These are phyloP conservation scores for Muschampia plurimacula DNA, from an alignment of 2,888 invertebrate genomes.

Conservation along the genomic window DNA sequence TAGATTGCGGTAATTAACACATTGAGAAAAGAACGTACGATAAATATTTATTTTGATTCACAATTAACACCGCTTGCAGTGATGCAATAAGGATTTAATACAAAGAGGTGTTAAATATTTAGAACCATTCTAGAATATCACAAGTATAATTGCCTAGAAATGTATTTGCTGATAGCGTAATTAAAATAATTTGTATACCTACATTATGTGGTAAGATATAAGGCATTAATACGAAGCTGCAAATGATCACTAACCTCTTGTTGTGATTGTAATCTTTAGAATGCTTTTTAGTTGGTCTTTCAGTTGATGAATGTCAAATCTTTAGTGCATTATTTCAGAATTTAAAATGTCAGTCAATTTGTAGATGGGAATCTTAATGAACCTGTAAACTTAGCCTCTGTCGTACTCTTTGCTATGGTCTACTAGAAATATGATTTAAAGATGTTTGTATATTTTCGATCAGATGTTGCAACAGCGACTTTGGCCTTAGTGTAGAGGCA, in stretches of 20 bases:
- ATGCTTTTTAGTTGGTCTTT: too few relatives aligned
- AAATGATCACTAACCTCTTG: too few relatives aligned
- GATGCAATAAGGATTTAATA: neutral
- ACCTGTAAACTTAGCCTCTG: neutral
- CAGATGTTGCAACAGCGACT: conserved; percentile 53
- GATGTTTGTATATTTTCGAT: conserved; percentile 32
- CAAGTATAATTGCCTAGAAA: neutral
- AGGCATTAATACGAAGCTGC: too few relatives aligned
- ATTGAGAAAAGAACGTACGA: neutral
- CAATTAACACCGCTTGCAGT: neutral
- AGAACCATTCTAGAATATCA: neutral
- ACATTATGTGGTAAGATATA: too few relatives aligned
- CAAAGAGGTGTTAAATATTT: neutral
- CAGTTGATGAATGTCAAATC: too few relatives aligned
- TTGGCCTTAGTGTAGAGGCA: conserved; percentile 53
- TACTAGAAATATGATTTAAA: neutral
- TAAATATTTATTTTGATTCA: neutral
- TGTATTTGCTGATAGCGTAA: too few relatives aligned
- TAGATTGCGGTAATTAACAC: neutral
- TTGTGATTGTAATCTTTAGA: too few relatives aligned
- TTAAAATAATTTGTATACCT: too few relatives aligned
- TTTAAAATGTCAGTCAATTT: too few relatives aligned
- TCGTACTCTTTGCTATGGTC: neutral
- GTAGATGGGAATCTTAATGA: too few relatives aligned
- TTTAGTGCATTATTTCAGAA: too few relatives aligned